These are phyloP conservation scores for Laticauda laticaudata DNA, from an alignment of 2,113 vertebrate genomes.

Conservation along the genomic window DNA sequence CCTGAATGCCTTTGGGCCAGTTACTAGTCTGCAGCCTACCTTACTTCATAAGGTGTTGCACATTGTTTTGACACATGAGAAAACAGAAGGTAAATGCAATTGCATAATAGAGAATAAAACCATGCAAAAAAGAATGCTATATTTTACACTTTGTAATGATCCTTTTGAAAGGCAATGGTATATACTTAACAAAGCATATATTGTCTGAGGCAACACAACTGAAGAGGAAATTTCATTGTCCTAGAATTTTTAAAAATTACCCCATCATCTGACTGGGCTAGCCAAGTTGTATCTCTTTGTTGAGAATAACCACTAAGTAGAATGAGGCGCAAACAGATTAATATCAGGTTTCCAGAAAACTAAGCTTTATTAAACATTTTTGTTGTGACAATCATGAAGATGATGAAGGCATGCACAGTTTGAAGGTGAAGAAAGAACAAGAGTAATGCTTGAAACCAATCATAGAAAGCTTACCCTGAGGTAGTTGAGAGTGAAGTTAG, in stretches of 20 bases:
- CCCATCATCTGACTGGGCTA: neutral
- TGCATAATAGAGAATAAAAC: neutral
- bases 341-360: neutral
- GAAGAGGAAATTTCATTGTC: neutral
- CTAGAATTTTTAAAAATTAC: neutral
- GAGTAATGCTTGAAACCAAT: conserved; percentile 42
- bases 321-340: neutral
- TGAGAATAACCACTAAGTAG: neutral
- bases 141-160: neutral
- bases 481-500: conserved; percentile 99
- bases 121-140: neutral
- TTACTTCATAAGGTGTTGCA: neutral
- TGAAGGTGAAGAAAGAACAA: neutral
- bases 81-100: neutral
- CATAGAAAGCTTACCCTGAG: conserved; percentile 88
- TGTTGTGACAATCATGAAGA: neutral
- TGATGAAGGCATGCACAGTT: neutral
- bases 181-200: neutral
- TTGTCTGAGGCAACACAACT: neutral
- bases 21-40: neutral
- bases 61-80: neutral
- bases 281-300: neutral
- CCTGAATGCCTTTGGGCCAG: neutral
- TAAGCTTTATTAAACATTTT: neutral
- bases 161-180: neutral